Base-by-base conservation (phyloP, 2,797 vertebrate species). In the Fratercula arctica region DNA sequence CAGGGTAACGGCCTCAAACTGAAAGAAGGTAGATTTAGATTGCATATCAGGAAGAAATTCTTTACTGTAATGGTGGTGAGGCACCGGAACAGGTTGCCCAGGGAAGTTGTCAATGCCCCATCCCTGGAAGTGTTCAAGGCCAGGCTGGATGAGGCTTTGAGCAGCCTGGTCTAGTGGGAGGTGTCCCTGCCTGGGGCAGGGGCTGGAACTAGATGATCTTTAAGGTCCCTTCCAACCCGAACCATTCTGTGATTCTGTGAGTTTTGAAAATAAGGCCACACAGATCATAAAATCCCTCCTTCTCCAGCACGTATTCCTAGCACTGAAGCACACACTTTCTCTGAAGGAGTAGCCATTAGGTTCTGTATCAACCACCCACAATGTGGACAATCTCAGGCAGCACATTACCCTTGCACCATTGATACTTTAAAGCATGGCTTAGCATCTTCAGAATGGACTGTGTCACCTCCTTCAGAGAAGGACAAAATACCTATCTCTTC, bases 241-340 rank as follows among this genome's bases (percentile, higher is more conserved):
- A 45, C 18, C 18, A 19, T 45, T 45, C 45, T 19, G 17, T 45
- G 43, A 45, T 18, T 45, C 17, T 45, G 18, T 45, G 46, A 66
- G 39, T 37, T 82, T 28, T 67, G 56, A 82, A 61, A 56, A 41
- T 5, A 23, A 73, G 21, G 16, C 28, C 56, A 26, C 11, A 2
- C 16, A 74, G 78, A 51, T 3, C 7, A 82, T 9, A 68, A 57
- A 77, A n/a, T 24, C 29, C 24, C 41, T 74, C 45, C 16, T 76
- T 28, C 10, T 84, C 56, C 57, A 76, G 35, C 45, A 11, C 0
- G 0, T 2, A 16, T 5, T 61, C 50, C 16, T 3, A 3, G 76
- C 79, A 41, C 64, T 19, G 16, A 68, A 67, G 60, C 57, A 50
- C 24, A 11, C 11, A 28, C 43, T 17, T 59, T 33, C 69, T 43